Base-by-base conservation (phyloP, 2,888 invertebrate genomes). In the Oscheius sp. region DNA sequence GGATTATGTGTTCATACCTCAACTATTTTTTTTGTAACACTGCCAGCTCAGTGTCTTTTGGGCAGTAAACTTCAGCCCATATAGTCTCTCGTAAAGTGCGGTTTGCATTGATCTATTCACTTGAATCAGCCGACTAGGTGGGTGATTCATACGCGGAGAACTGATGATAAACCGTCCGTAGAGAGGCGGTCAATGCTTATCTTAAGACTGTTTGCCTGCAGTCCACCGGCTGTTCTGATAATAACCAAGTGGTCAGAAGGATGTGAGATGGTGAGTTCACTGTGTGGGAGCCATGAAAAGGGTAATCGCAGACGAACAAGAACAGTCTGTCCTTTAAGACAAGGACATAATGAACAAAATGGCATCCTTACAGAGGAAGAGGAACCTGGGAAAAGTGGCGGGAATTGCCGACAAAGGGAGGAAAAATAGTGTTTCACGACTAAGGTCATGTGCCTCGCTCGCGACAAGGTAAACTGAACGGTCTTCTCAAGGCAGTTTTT, bases 91-190 rank as follows among this genome's bases (percentile, higher is more conserved):
- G 68, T 53, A 53, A 68, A 68, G 68, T 68, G 32, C 55, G 68
- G 32, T 33, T 21, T 55, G 53, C 53, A 68, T 68, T 55, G 68
- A 68, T 68, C 53, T 55, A 35, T 68, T 68, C 53, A 35, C 63
- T 55, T 68, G 68, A 68, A 68, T 68, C 68, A 68, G 55, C 21
- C 29, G 21, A 21, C 42, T 42, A 21, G 33, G 50, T 21, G 29
- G 55, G 53, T 68, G 68, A 68, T 68, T 68, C 68, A 68, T 55
- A 55, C 53, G 55, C 29, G 33, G 37, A 7, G 55, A 53, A 68
- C 53, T 21, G 42, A 68, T 68, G 55, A 68, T 68, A 68, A 68
- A 68, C 68, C 35, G 68, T 68, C 32, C 68, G 68, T 53, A 55
- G 37, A 35, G 48, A 21, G 29, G 63, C n/a, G 29, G 50, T 21